Evolutionary conservation across 2,797 vertebrate species (phyloP), one percentile per base, ranked within the genome.

Genomic region (Acanthurus tractus): DNA sequence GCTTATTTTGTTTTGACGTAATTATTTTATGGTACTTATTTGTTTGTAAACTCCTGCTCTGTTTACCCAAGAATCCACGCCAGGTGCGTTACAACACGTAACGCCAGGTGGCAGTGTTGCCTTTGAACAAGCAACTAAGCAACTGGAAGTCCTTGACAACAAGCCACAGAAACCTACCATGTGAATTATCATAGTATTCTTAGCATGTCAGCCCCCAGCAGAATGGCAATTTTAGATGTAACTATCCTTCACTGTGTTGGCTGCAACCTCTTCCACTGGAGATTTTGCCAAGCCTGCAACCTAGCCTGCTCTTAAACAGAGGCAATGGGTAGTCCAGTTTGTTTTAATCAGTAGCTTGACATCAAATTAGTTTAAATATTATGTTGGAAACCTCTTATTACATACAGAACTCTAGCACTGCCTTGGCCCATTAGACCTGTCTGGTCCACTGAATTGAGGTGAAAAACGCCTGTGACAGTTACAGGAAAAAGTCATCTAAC

Each of bases 61-160:
- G 9, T 76, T 57, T 4, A 12, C 4, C 1, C 3, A 9, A 50
- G 0, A 36, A 38, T 42, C 17, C 8, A 22, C 29, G 1, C 5
- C 13, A 14, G 8, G 12, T 14, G 8, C 66, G 44, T 36, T 8
- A 10, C 9, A 8, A 20, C 1, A 17, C 14, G 0, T 3, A 36
- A 54, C 92, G 29, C 85, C 84, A 91, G 93, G 10, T 85, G 90
- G 92, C 91, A 77, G 82, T 76, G 79, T 86, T 79, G 72, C 20
- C 83, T 65, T 72, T 11, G 8, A 69, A 50, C n/a, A 18, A 57
- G 25, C 34, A 14, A 61, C 20, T 5, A 57, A 66, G 57, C 18
- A 56, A 69, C 46, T 49, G 20, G 8, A 61, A 54, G 76, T 1
- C 79, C 74, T 74, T 83, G 70, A 87, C 67, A 85, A 74, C 58